Conservation (phyloP, 2,888 invertebrate genomes). For the Erannis defoliaria region DNA sequence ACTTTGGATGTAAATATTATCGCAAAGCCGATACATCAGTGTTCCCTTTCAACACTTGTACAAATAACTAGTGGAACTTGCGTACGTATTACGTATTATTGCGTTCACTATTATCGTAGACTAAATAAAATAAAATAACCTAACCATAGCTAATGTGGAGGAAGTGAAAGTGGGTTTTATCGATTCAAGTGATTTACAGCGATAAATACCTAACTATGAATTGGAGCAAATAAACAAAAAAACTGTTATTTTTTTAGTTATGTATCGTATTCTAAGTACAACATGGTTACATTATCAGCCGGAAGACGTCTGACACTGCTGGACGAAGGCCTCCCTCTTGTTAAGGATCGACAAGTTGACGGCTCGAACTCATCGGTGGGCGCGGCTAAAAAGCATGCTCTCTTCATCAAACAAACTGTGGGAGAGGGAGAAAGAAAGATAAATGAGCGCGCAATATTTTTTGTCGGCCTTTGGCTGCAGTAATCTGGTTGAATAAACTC, state of each 20-base stretch:
- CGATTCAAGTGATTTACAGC: background rate
- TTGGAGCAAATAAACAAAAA: too few species aligned
- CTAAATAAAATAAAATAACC: conserved; percentile 11
- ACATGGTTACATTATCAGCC: too few species aligned
- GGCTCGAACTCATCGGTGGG: too few species aligned
- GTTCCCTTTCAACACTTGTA: conserved; percentile 19
- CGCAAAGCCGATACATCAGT: conserved; percentile 13
- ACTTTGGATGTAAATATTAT: conserved; percentile 34
- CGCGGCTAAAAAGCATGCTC: too few species aligned
- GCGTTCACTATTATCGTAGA: conserved; percentile 1
- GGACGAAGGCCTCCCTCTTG: too few species aligned
- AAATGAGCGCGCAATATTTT: too few species aligned
- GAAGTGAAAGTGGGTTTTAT: conserved; percentile 2
- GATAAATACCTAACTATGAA: background rate
- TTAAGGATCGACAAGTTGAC: too few species aligned
- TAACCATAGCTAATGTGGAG: background rate
- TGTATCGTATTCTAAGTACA: background rate
- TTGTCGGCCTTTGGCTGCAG: too few species aligned
- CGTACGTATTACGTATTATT: conserved; percentile 22
- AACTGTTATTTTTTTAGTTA: background rate
- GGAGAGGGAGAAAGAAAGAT: too few species aligned
- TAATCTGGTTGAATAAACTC: too few species aligned
- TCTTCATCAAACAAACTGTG: too few species aligned
- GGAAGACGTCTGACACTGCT: too few species aligned
- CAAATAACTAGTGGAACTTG: conserved; percentile 28